phyloP scores from a whole-genome alignment of 1,140 invertebrate species.

The Ostrea denselamellosa region DNA sequence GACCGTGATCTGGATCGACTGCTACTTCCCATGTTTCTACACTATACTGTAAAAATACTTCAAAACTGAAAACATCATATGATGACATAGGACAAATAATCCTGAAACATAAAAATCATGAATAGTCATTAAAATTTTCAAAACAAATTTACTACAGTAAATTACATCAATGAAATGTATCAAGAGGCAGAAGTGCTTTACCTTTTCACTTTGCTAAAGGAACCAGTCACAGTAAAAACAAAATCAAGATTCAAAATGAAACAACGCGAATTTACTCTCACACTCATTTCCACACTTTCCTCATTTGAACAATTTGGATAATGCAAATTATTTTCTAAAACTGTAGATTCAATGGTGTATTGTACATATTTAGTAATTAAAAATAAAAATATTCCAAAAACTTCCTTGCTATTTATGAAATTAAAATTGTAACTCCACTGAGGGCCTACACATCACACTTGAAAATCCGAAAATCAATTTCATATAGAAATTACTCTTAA shows the following conservation, averaged over 20 bases:
- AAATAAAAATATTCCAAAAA: no score
- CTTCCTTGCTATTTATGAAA: no score
- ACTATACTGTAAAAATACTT: conserved; percentile 21
- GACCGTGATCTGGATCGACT: conserved; percentile 35
- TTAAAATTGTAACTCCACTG: no score
- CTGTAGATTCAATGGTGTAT: not conserved
- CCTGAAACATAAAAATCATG: conserved; percentile 5
- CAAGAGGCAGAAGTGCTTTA: not conserved
- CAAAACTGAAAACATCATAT: conserved; percentile 2
- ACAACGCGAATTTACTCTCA: conserved; percentile 1
- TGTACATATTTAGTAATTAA: no score
- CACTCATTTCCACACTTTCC: not conserved
- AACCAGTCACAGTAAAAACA: not conserved
- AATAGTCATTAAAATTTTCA: not conserved
- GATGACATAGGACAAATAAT: not conserved
- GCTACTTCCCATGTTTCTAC: conserved; percentile 19
- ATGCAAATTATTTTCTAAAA: not conserved
- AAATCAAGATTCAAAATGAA: conserved; percentile 27
- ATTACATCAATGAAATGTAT: not conserved
- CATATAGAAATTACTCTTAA: no score
- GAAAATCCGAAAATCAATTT: no score
- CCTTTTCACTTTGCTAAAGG: conserved; percentile 17
- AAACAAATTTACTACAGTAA: not conserved
- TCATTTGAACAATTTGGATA: not conserved
- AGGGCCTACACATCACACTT: no score